A percentile compares a stretch with the other conserved stretches of the same genome.
Conservation (phyloP, 2,888 invertebrate species). For the Anoncus sp. region DNA sequence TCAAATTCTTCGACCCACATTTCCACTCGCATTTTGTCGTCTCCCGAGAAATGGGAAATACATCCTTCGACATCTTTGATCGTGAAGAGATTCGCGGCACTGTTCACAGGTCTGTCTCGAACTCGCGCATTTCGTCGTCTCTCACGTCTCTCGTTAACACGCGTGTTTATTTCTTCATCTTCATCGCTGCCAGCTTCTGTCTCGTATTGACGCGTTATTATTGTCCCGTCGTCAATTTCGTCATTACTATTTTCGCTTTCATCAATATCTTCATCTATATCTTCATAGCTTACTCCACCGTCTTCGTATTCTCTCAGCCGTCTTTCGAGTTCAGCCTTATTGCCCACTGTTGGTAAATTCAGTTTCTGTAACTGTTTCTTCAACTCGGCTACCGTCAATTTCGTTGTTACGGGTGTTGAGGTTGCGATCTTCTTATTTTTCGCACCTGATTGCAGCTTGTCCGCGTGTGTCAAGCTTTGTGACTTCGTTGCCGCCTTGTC, state of each 20-base stretch:
- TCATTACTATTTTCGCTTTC: too few relatives aligned
- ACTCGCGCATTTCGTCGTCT: neutral
- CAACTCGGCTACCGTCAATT: conserved; percentile 23
- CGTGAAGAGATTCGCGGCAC: conserved; percentile 5
- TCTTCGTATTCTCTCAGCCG: conserved; percentile 15
- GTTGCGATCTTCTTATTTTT: neutral
- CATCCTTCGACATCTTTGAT: conserved; percentile 45
- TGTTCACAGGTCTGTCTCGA: neutral
- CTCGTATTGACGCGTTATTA: neutral
- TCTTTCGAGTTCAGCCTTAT: conserved; percentile 34
- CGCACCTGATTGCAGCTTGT: neutral
- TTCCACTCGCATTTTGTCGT: conserved; percentile 27
- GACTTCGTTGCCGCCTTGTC: too few relatives aligned
- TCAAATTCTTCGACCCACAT: conserved; percentile 33
- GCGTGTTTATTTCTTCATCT: neutral
- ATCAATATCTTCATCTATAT: too few relatives aligned
- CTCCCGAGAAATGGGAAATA: conserved; percentile 24
- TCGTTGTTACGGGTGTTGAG: neutral
- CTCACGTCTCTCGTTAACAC: neutral
- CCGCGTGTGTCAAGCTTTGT: too few relatives aligned
- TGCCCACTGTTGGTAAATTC: conserved; percentile 42
- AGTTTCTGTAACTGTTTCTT: conserved; percentile 17
- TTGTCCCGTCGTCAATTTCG: too few relatives aligned
- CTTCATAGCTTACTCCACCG: neutral
- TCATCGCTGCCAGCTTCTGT: neutral